A percentile compares a stretch with the other conserved stretches of the same genome.
Conservation (phyloP, 2,888 invertebrate species). For the Melipona bicolor region DNA sequence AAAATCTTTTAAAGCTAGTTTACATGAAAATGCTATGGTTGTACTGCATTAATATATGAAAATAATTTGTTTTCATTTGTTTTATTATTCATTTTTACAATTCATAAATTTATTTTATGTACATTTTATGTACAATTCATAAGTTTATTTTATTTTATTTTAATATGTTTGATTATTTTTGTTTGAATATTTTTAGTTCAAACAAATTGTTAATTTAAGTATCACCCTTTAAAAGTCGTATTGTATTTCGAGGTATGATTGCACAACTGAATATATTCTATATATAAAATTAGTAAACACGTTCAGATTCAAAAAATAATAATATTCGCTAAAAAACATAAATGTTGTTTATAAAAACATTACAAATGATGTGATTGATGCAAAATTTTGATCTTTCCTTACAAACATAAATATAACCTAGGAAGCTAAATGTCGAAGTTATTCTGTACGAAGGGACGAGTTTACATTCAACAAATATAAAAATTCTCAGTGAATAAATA, state of each 20-base stretch:
- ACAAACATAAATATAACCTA: not conserved
- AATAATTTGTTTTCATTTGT: not conserved
- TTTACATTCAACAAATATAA: not conserved
- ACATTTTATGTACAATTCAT: not conserved
- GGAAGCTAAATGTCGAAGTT: not conserved
- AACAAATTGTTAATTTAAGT: not conserved
- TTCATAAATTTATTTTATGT: not conserved
- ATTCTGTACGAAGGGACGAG: not conserved
- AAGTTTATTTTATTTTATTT: not conserved
- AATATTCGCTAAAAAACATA: not conserved
- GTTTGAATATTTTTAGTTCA: not conserved
- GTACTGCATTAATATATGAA: not conserved
- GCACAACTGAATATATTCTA: constrained; percentile 1
- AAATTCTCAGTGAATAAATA: not conserved
- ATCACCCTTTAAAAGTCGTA: not conserved
- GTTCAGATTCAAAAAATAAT: not conserved
- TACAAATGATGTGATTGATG: not conserved
- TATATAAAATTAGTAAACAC: not conserved
- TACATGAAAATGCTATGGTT: constrained; percentile 26
- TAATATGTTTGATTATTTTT: not conserved
- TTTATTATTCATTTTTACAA: not conserved
- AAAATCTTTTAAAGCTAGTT: constrained; percentile 54
- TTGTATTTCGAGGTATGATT: not conserved
- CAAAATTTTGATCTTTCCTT: not conserved
- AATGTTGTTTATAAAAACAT: not conserved